These are phyloP conservation scores for Noctua janthe DNA, from an alignment of 2,888 invertebrate species.

Conservation along the genomic window DNA sequence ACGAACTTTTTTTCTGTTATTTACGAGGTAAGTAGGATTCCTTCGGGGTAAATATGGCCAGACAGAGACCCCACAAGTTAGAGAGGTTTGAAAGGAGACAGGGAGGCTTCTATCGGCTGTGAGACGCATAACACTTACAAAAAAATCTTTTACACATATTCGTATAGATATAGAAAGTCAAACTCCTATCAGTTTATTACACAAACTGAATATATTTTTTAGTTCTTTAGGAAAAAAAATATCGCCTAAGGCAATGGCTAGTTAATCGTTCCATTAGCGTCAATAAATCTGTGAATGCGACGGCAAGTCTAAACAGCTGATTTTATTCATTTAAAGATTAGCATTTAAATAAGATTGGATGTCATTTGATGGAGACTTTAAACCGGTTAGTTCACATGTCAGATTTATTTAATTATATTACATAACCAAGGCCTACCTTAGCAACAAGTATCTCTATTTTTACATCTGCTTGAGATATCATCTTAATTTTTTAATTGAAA, in stretches of 20 bases:
- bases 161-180: background rate
- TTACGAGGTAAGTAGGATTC: no score
- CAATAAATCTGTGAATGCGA: conserved; percentile 23
- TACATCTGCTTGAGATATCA: background rate
- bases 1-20: no score
- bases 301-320: conserved; percentile 22
- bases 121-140: background rate
- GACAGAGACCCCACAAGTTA: no score
- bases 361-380: background rate
- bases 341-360: conserved; percentile 47
- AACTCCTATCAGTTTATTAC: background rate
- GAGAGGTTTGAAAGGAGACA: no score
- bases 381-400: conserved; percentile 30
- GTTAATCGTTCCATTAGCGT: conserved; percentile 25
- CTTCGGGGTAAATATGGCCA: no score
- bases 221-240: background rate
- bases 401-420: conserved; percentile 10
- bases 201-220: background rate
- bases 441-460: background rate
- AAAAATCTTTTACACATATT: background rate
- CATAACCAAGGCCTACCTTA: background rate
- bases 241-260: background rate
- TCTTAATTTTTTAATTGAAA: background rate
- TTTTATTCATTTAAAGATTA: conserved; percentile 49
- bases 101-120: background rate